Base-by-base conservation (phyloP, 2,797 vertebrate species). In the Sphaeramia orbicularis region DNA sequence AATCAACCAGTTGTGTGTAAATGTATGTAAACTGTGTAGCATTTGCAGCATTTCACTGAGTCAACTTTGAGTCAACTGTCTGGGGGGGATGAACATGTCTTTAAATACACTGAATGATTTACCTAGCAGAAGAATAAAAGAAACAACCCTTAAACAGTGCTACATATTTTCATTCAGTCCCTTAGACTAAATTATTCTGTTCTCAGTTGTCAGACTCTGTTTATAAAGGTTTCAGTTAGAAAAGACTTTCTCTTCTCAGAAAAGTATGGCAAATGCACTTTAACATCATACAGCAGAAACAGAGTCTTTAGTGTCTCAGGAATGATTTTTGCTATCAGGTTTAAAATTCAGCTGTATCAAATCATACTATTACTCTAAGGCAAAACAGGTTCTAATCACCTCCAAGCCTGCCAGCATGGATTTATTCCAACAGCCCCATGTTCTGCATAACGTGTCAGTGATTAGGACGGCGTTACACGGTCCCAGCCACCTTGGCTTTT, bases 391-490 rank as follows among this genome's bases (percentile, higher is more conserved):
- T 61, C 48, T 43, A 45, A 51, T 67, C 36, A 57, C 44, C 30
- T 21, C 2, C 1, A n/a, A 55, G 27, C 24, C 40, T 2, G 8
- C 36, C 43, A 37, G 13, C 13, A 6, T n/a, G 10, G 51, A 60
- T 63, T 13, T n/a, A 41, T 48, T 35, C 11, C 55, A 36, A 43
- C 43, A 27, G 62, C 40, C 56, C 41, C 35, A 14, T 67, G 50
- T 16, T 58, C 12, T 30, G 36, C 36, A 52, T 32, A 35, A 30
- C 1, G 14, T 68, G 68, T 78, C 62, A 38, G 18, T 40, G 67
- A 71, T 78, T 47, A 52, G 62, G 73, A 43, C 27, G 61, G 62
- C 47, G 80, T 52, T 51, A 66, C 54, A 8, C 43, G 6, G 19
- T 3, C 40, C 45, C 15, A 1, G 49, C 63, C 19, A 37, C 64